These are phyloP conservation scores for Catharus minimus DNA, from an alignment of 2,113 vertebrate species.

Conservation along the genomic window DNA sequence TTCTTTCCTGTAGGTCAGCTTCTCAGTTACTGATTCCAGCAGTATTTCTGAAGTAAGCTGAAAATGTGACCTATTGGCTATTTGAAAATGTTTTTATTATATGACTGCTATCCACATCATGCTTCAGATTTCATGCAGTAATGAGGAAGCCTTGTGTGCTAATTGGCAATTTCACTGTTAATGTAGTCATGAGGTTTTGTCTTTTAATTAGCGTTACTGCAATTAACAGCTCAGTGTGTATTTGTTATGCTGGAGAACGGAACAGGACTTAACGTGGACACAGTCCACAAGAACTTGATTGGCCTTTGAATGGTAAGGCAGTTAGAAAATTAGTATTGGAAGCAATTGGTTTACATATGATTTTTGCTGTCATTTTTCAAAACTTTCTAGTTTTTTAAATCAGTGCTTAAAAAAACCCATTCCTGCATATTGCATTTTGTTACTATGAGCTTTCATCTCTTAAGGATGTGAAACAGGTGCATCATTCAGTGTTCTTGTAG, in stretches of 20 bases:
- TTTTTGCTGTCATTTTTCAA: not conserved
- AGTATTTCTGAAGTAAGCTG: not conserved
- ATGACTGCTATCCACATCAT: not conserved
- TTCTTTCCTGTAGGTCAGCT: not conserved
- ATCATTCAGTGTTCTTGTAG: not conserved
- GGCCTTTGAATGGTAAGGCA: not conserved
- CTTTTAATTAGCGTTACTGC: conserved; percentile 67
- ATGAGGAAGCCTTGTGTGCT: conserved; percentile 50
- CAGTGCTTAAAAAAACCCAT: accelerated
- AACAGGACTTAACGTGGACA: not conserved
- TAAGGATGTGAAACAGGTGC: not conserved
- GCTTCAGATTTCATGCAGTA: conserved; percentile 34
- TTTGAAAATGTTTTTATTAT: not conserved
- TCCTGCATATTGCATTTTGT: not conserved
- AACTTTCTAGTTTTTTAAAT: not conserved
- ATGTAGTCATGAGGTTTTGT: conserved; percentile 57
- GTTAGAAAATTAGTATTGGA: not conserved
- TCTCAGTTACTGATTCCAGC: not conserved
- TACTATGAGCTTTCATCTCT: not conserved
- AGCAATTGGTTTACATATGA: not conserved
- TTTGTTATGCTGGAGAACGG: not conserved
- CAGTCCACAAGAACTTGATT: not conserved
- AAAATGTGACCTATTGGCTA: not conserved
- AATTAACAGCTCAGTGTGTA: conserved; percentile 63
- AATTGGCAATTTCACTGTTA: conserved; percentile 69